Percentiles rank a stretch among this genome's conserved stretches.
phyloP scores from a whole-genome alignment of 1,140 invertebrate genomes.

The Diorhabda carinulata region DNA sequence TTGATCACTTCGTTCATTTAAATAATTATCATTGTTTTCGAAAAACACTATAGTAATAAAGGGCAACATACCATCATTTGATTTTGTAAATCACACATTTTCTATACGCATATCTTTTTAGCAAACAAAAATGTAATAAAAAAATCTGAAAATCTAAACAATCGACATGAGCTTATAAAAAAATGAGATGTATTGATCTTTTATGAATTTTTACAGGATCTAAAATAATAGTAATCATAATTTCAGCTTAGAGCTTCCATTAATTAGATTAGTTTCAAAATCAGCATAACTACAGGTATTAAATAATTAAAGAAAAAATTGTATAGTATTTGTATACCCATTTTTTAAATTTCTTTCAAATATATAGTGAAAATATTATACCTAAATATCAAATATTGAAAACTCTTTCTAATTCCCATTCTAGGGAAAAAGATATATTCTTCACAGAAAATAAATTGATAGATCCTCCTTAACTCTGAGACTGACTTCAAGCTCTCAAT shows the following conservation, averaged over 20 bases:
- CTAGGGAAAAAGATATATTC: too few species aligned
- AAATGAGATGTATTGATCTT: conserved; percentile 28
- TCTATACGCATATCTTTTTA: conserved; percentile 24
- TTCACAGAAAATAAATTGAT: too few species aligned
- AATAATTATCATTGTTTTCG: too few species aligned
- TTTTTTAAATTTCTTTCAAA: too few species aligned
- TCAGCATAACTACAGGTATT: neutral
- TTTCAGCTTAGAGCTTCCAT: conserved; percentile 32
- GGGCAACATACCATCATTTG: neutral
- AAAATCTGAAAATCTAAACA: conserved; percentile 25
- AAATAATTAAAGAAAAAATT: neutral
- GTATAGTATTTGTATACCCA: neutral
- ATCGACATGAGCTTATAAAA: conserved; percentile 35
- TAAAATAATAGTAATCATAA: conserved; percentile 23
- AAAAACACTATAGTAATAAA: too few species aligned
- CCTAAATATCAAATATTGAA: too few species aligned
- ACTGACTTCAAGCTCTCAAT: too few species aligned
- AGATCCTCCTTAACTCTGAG: too few species aligned
- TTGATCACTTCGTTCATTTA: too few species aligned
- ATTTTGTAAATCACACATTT: neutral
- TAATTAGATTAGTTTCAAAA: conserved; percentile 9
- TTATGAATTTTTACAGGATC: conserved; percentile 35
- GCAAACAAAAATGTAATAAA: conserved; percentile 19
- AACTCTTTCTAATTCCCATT: too few species aligned
- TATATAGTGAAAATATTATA: too few species aligned